Base-by-base conservation (phyloP, 2,113 vertebrate species). In the Saguinus midas region DNA sequence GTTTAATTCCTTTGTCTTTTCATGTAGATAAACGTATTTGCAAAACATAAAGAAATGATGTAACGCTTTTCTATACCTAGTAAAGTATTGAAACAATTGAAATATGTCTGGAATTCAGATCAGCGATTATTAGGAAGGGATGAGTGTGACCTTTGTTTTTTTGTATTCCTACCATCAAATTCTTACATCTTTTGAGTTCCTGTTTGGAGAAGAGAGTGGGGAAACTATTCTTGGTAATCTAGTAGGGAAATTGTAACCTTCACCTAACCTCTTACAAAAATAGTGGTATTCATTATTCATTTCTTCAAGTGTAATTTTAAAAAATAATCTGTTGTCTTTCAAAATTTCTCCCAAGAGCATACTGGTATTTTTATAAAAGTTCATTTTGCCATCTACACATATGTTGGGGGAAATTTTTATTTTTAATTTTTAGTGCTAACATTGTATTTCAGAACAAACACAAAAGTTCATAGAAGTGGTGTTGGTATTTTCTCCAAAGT, bases 1-100 rank as follows among this genome's bases (percentile, higher is more conserved):
- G 94, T 96, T 86, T 87, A 55, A 23, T 90, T 83, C 90, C 45
- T 88, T 64, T 90, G 50, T 12, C 35, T 88, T 92, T 92, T 87
- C 45, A 52, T 25, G 13, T 68, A 40, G 25, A 0, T 83, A 50
- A 61, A 87, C 52, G 14, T 95, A 48, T 84, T 64, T 66, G 21
- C 20, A 64, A 64, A 64, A 64, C 61, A 55, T 55, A 87, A 93
- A 79, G 48, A 79, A 94, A 48, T 8, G 23, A 55, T 48, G 12
- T 9, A 66, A 37, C 14, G 17, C 55, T 76, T 90, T 96, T 29
- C 9, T 70, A 6, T 72, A 2, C 14, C 0, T 85, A 45, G 17
- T 96, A 20, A 91, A 76, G 37, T 90, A 7, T 66, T 58, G 35
- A 86, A 87, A 70, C 48, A 91, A 10, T 73, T 48, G 43, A 87